phyloP scores from a whole-genome alignment of 2,888 invertebrate genomes.

The Itoplectis maculator region DNA sequence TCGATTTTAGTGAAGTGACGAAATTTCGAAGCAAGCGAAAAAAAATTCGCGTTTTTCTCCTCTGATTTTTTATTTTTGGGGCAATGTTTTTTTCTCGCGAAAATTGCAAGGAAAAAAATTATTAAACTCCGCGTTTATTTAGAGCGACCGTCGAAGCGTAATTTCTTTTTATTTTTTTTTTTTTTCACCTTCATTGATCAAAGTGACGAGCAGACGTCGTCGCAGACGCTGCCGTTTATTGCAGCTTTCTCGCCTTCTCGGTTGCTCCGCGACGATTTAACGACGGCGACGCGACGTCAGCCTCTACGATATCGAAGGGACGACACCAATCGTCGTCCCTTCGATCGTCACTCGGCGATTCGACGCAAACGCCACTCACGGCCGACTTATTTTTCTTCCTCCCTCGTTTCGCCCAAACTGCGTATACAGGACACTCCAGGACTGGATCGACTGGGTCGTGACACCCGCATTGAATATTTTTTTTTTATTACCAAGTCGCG shows the following conservation, averaged over 20 bases:
- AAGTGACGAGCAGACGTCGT: neutral
- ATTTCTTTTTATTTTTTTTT: neutral
- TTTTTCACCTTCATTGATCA: neutral
- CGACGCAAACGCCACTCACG: neutral
- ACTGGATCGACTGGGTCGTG: neutral
- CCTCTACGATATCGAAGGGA: conserved; percentile 33
- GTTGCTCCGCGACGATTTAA: conserved; percentile 27
- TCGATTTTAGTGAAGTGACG: too few relatives aligned
- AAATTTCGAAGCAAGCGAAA: too few relatives aligned
- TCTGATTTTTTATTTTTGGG: too few relatives aligned
- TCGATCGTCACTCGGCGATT: conserved; percentile 18
- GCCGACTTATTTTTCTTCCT: neutral
- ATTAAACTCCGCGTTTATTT: neutral
- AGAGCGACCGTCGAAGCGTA: neutral
- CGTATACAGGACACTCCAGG: neutral
- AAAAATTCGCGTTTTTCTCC: too few relatives aligned
- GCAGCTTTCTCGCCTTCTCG: conserved; percentile 1
- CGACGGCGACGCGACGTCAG: conserved; percentile 27
- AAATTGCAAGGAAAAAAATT: too few relatives aligned
- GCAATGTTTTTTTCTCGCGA: too few relatives aligned
- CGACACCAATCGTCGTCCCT: conserved; percentile 29
- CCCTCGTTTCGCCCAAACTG: neutral
- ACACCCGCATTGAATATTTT: neutral
- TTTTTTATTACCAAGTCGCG: neutral
- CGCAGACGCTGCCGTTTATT: neutral